Evolutionary conservation across 1,140 invertebrate species (phyloP).

Genomic region (Sesamia nonagrioides): DNA sequence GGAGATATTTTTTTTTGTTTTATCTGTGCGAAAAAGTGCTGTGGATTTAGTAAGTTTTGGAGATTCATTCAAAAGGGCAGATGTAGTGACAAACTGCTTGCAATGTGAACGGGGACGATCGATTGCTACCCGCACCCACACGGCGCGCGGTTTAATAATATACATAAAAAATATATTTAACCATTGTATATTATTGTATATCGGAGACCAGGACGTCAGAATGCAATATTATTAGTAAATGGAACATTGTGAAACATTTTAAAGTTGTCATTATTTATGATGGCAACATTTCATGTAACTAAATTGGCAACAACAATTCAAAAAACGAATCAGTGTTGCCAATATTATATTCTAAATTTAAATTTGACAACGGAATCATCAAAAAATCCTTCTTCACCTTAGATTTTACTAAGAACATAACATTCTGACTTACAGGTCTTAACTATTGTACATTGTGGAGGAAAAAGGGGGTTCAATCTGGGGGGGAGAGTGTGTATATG

Average conservation of each 20-base stretch:
- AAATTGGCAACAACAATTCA: constrained; percentile 16
- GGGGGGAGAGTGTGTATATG: constrained; percentile 66
- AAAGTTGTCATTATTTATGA: constrained; percentile 4
- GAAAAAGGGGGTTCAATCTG: constrained; percentile 63
- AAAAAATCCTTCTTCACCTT: background rate
- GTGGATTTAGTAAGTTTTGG: constrained; percentile 27
- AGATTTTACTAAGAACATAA: constrained; percentile 58
- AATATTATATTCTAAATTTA: background rate
- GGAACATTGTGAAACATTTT: background rate
- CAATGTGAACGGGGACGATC: constrained; percentile 61
- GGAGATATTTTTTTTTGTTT: background rate
- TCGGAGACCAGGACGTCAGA: constrained; percentile 71
- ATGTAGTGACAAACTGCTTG: constrained; percentile 74
- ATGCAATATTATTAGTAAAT: constrained; percentile 59
- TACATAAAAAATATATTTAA: constrained; percentile 77
- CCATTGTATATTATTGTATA: constrained; percentile 81
- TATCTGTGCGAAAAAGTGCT: constrained; percentile 26
- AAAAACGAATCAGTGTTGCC: constrained; percentile 9
- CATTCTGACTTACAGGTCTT: constrained; percentile 65
- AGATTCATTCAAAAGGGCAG: constrained; percentile 80
- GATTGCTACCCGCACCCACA: constrained; percentile 61
- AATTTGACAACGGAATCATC: background rate
- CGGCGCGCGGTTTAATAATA: constrained; percentile 66
- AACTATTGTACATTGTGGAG: constrained; percentile 85
- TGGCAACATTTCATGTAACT: too few species aligned